Conservation (phyloP, 2,113 vertebrate species). For the Dipodomys spectabilis region DNA sequence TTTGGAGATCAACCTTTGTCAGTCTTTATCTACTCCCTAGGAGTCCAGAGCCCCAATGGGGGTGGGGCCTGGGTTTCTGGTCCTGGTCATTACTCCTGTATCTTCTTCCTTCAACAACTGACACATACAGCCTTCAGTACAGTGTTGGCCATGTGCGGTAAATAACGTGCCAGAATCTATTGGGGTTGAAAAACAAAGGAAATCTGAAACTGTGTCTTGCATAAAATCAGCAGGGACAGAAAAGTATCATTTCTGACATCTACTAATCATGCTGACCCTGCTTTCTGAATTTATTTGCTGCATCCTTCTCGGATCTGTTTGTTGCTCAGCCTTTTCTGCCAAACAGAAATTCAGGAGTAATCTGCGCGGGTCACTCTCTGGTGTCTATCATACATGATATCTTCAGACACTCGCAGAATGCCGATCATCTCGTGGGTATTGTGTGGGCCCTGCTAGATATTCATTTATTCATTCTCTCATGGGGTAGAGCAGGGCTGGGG, state of each 20-base stretch:
- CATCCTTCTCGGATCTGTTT: slow-evolving; percentile 71
- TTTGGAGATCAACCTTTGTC: slow-evolving; percentile 77
- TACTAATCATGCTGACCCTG: slow-evolving; percentile 70
- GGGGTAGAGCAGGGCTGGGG: slow-evolving; percentile 52
- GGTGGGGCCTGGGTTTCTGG: not conserved
- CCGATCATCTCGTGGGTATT: slow-evolving; percentile 77
- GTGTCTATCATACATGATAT: slow-evolving; percentile 71
- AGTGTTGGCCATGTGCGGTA: not conserved
- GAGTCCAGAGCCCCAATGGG: not conserved
- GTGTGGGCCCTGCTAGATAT: slow-evolving; percentile 79
- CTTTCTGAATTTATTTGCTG: slow-evolving; percentile 80
- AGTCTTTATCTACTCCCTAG: slow-evolving; percentile 1
- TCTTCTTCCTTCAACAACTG: slow-evolving; percentile 28
- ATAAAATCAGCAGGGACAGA: slow-evolving; percentile 54
- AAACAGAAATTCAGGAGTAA: slow-evolving; percentile 76
- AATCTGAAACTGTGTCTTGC: slow-evolving; percentile 68
- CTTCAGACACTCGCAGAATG: slow-evolving; percentile 79
- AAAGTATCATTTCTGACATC: slow-evolving; percentile 77
- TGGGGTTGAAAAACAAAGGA: slow-evolving; percentile 71
- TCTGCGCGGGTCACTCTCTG: slow-evolving; percentile 74
- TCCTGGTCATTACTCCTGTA: not conserved
- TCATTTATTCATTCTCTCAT: slow-evolving; percentile 80
- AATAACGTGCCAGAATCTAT: not conserved
- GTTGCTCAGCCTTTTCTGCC: slow-evolving; percentile 72
- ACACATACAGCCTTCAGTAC: not conserved